Conservation (phyloP, 2,888 invertebrate genomes). For the Ennomos fuscantarius region DNA sequence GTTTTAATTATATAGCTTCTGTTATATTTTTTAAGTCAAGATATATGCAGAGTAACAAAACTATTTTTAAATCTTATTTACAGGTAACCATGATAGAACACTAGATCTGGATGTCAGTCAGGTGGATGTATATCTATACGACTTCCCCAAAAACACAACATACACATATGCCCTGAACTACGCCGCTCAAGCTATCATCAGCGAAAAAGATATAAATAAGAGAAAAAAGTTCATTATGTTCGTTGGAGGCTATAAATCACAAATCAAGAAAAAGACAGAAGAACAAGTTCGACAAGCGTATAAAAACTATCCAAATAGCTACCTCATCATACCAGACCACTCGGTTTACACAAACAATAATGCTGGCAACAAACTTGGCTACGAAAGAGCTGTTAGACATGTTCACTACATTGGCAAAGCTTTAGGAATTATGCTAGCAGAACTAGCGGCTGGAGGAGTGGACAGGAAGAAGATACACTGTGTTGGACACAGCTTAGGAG, state of each 20-base stretch:
- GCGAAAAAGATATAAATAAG: conserved; percentile 59
- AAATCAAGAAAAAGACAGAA: conserved; percentile 61
- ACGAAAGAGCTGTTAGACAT: conserved; percentile 44
- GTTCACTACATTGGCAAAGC: conserved; percentile 45
- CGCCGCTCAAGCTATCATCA: conserved; percentile 64
- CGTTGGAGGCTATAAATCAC: conserved; percentile 71
- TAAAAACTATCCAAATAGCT: conserved; percentile 40
- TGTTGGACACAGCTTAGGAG: conserved; percentile 46
- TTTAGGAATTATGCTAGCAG: conserved; percentile 37
- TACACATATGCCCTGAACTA: conserved; percentile 57
- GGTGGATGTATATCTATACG: conserved; percentile 68
- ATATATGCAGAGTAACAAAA: no score
- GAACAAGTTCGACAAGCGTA: conserved; percentile 42
- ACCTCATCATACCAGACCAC: conserved; percentile 46
- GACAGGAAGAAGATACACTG: conserved; percentile 37
- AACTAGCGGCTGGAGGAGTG: conserved; percentile 38
- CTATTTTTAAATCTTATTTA: conserved; percentile 8
- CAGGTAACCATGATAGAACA: conserved; percentile 65
- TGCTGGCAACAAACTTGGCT: conserved; percentile 38
- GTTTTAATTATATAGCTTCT: no score
- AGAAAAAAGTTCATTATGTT: conserved; percentile 66
- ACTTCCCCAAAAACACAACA: conserved; percentile 57
- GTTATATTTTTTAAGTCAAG: no score
- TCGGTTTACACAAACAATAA: conserved; percentile 42
- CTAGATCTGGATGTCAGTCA: conserved; percentile 66